phyloP scores from a whole-genome alignment of 1,140 invertebrate species.

The Ceratitis capitata region DNA sequence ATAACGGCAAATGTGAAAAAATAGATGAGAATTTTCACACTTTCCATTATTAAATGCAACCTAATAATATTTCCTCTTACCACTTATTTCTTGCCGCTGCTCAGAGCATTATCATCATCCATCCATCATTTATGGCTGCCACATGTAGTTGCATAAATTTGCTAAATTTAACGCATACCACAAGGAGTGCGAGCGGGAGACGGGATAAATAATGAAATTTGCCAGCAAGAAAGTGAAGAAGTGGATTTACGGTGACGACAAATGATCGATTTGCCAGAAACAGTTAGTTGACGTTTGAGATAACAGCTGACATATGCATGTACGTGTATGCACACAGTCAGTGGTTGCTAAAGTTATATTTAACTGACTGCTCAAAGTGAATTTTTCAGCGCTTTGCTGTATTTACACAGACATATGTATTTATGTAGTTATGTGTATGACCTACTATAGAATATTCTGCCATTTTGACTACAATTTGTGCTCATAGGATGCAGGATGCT shows the following conservation, averaged over 20 bases:
- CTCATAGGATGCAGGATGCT: background rate
- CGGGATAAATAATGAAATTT: background rate
- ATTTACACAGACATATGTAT: background rate
- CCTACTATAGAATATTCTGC: background rate
- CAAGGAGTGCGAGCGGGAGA: background rate
- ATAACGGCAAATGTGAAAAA: background rate
- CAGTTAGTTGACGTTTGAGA: slow-evolving; percentile 24
- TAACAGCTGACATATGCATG: background rate
- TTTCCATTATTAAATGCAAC: slow-evolving; percentile 22
- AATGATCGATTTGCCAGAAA: slow-evolving; percentile 24
- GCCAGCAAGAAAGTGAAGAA: background rate
- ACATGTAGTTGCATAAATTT: slow-evolving; percentile 34
- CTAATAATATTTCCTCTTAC: background rate
- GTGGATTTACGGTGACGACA: background rate
- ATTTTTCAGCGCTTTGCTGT: background rate
- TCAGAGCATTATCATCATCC: background rate
- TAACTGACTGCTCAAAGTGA: background rate
- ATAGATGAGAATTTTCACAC: background rate
- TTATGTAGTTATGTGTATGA: background rate
- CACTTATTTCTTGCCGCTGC: background rate
- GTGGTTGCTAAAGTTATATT: background rate
- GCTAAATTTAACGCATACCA: slow-evolving; percentile 17
- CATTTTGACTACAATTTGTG: background rate
- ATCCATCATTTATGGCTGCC: slow-evolving; percentile 28
- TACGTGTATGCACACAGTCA: no score